Evolutionary conservation across 2,797 vertebrate species (phyloP).

Genomic region (Orientallactaga sibirica): DNA sequence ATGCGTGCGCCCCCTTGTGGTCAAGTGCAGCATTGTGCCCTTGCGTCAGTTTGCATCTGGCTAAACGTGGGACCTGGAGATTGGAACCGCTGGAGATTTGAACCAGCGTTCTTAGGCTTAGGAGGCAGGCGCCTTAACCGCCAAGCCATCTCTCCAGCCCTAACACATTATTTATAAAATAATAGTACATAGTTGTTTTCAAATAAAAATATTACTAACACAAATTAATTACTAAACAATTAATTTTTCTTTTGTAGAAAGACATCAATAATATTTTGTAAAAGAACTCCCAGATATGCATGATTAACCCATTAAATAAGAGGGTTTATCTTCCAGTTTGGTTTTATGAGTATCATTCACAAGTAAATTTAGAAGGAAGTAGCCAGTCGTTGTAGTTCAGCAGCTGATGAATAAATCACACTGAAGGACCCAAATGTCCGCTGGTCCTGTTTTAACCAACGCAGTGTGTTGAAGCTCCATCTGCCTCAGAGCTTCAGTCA

Average conservation of each 20-base stretch:
- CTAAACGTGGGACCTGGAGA: too few relatives aligned
- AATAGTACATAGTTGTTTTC: neutral
- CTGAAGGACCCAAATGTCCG: neutral
- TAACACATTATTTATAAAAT: conserved; percentile 27
- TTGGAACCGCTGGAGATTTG: too few relatives aligned
- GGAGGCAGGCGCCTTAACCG: too few relatives aligned
- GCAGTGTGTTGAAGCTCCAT: neutral
- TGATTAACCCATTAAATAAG: neutral
- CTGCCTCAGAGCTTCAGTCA: neutral
- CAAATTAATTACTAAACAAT: neutral
- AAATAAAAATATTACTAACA: neutral
- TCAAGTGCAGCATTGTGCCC: too few relatives aligned
- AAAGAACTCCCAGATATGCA: neutral
- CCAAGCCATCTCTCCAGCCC: too few relatives aligned
- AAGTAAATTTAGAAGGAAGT: neutral
- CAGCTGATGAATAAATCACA: neutral
- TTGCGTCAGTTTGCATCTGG: too few relatives aligned
- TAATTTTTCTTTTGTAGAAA: neutral
- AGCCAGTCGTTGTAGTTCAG: neutral
- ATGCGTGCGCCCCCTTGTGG: too few relatives aligned
- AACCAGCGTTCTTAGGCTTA: too few relatives aligned
- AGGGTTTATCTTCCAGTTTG: conserved; percentile 29
- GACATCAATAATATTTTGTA: neutral
- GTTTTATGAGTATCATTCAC: conserved; percentile 15
- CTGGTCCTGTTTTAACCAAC: neutral